These are phyloP conservation scores for Mellivora capensis DNA, from an alignment of 2,113 vertebrate genomes.

Conservation along the genomic window DNA sequence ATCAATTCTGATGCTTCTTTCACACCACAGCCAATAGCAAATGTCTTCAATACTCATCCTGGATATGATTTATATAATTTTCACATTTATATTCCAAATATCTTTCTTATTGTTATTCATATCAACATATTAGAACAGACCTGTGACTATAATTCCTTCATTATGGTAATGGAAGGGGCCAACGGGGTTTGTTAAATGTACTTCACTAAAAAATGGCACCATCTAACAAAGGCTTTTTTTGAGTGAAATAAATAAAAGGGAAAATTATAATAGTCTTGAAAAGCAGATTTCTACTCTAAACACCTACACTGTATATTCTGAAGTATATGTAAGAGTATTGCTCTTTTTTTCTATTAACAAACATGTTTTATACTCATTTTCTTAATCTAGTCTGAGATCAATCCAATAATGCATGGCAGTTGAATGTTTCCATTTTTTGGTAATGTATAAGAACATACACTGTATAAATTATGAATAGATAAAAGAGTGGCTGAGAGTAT, in stretches of 20 bases:
- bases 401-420: background rate
- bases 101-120: background rate
- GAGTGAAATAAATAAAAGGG: background rate
- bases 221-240: background rate
- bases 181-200: background rate
- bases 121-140: background rate
- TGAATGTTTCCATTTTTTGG: background rate
- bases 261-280: background rate
- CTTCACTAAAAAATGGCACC: background rate
- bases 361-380: background rate
- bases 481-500: background rate
- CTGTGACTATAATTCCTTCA: background rate
- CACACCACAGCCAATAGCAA: background rate
- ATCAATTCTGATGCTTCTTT: background rate
- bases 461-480: too few relatives aligned
- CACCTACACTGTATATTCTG: background rate
- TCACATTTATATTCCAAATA: background rate
- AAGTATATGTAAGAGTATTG: background rate
- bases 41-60: background rate
- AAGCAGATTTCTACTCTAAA: background rate
- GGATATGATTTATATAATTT: background rate
- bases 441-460: background rate
- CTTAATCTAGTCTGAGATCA: slow-evolving; percentile 7
- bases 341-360: background rate
- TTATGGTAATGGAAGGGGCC: background rate